A percentile compares a stretch with the other conserved stretches of the same genome.
phyloP scores from a whole-genome alignment of 2,797 vertebrate species.

The Hydrocynus forskahlii region DNA sequence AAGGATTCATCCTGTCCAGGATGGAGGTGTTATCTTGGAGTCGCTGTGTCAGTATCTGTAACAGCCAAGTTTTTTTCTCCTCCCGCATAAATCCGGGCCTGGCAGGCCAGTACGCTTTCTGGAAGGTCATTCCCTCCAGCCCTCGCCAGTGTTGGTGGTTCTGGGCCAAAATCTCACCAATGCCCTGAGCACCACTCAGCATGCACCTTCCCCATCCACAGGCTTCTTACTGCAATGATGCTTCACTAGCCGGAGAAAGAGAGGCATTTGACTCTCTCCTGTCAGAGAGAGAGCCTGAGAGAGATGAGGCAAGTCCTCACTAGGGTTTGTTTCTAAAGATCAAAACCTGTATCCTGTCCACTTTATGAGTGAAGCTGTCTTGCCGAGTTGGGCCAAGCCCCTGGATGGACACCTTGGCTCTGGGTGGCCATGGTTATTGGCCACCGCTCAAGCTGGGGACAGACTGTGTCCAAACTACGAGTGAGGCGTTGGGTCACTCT shows the following conservation, averaged over 20 bases:
- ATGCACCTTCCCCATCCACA: constrained; percentile 12
- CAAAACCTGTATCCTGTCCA: constrained; percentile 11
- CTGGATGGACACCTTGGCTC: constrained; percentile 35
- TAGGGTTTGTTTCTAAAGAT: constrained; percentile 16
- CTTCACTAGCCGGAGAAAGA: constrained; percentile 7
- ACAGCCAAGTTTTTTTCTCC: constrained; percentile 47
- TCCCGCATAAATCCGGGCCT: constrained; percentile 59
- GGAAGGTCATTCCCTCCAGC: constrained; percentile 69
- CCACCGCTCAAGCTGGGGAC: constrained; percentile 31
- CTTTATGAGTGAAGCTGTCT: constrained; percentile 32
- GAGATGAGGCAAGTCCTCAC: constrained; percentile 19
- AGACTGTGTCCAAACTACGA: constrained; percentile 22
- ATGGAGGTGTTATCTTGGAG: constrained; percentile 64
- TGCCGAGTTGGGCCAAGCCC: constrained; percentile 24
- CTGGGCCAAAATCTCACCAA: constrained; percentile 33
- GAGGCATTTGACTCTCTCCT: neutral
- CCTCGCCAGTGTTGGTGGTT: constrained; percentile 27
- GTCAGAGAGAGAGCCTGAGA: neutral
- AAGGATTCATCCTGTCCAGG: constrained; percentile 40
- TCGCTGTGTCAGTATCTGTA: constrained; percentile 46
- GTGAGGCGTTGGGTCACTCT: constrained; percentile 5
- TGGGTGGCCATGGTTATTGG: constrained; percentile 41
- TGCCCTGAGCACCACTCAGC: constrained; percentile 45
- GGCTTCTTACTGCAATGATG: constrained; percentile 21
- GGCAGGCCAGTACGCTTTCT: constrained; percentile 66